A percentile compares a stretch with the other conserved stretches of the same genome.
These are phyloP conservation scores for Turritopsis dohrnii DNA, from an alignment of 30 jellyfish, hydroid and myxozoan genomes.

Conservation along the genomic window DNA sequence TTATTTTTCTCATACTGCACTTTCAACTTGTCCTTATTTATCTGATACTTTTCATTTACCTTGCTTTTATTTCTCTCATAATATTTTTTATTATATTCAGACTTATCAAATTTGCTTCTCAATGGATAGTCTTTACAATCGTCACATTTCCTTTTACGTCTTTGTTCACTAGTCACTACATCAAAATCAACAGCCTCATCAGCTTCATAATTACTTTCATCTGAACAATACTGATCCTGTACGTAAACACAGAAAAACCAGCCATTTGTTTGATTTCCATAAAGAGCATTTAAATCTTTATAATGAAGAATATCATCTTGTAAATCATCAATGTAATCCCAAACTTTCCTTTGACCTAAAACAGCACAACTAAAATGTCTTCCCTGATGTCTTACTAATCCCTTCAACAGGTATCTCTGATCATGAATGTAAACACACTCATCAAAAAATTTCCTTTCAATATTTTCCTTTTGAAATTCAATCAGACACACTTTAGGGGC, in stretches of 20 bases:
- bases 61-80: not conserved
- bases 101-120: not conserved
- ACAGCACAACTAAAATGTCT: not conserved
- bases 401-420: not conserved
- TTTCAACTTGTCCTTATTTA: too few relatives aligned
- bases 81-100: too few relatives aligned
- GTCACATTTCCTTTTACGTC: not conserved
- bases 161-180: not conserved
- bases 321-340: not conserved
- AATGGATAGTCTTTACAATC: not conserved
- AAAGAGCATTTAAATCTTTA: not conserved
- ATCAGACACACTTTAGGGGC: too few relatives aligned
- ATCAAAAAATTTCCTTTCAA: too few relatives aligned
- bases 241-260: not conserved
- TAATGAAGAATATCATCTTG: not conserved
- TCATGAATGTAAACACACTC: too few relatives aligned
- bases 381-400: conserved; percentile 5
- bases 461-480: too few relatives aligned
- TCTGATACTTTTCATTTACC: not conserved
- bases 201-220: not conserved
- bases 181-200: not conserved
- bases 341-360: too few relatives aligned
- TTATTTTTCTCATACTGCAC: too few relatives aligned
- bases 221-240: not conserved
- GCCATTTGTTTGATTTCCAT: not conserved